These are phyloP conservation scores for Riptortus pedestris DNA, from an alignment of 1,140 invertebrate genomes.

Conservation along the genomic window DNA sequence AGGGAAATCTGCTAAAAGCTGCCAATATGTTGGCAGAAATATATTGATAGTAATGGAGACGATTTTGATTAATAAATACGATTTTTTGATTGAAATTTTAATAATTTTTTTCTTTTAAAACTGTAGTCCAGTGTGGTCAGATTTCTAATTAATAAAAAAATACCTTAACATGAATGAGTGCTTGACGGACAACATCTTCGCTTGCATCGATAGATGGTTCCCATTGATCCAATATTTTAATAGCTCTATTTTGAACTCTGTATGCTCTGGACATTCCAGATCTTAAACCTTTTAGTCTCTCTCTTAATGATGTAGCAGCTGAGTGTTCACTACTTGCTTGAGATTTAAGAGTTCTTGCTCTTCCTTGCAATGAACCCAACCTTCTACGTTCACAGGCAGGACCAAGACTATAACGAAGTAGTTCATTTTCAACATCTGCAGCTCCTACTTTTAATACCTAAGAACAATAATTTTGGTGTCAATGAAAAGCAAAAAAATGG, in stretches of 20 bases:
- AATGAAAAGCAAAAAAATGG: too few relatives aligned
- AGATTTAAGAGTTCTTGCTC: constrained; percentile 54
- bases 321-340: constrained; percentile 64
- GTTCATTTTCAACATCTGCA: constrained; percentile 61
- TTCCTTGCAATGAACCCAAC: constrained; percentile 53
- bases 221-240: constrained; percentile 45
- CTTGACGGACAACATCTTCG: constrained; percentile 31
- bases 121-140: too few relatives aligned
- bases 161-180: constrained; percentile 22
- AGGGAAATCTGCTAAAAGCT: too few relatives aligned
- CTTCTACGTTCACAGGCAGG: constrained; percentile 61
- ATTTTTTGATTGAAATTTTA: too few relatives aligned
- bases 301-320: constrained; percentile 52
- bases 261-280: constrained; percentile 50
- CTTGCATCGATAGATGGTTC: constrained; percentile 22
- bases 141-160: not conserved
- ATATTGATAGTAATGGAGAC: too few relatives aligned
- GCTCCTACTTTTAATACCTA: constrained; percentile 40
- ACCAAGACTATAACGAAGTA: constrained; percentile 60
- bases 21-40: too few relatives aligned
- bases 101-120: too few relatives aligned
- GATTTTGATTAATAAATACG: too few relatives aligned
- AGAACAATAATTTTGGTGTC: too few relatives aligned
- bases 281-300: constrained; percentile 56
- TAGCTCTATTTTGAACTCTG: constrained; percentile 49